Conservation (phyloP, 2,888 invertebrate genomes). For the Drosophila falleni region DNA sequence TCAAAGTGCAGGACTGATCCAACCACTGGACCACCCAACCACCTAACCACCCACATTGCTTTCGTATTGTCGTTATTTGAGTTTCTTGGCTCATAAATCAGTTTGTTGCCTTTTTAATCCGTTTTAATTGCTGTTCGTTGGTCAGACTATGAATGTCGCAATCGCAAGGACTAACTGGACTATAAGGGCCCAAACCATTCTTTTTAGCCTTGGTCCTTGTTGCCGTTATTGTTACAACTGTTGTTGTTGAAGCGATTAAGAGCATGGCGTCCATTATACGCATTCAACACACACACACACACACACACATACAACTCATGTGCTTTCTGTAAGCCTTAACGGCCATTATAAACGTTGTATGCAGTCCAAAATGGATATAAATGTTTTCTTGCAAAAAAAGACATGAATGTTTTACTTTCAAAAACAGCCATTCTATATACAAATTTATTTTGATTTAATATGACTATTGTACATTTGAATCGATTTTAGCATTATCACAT, state of each 20-base stretch:
- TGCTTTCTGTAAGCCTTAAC: constrained; percentile 59
- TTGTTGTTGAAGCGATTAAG: constrained; percentile 75
- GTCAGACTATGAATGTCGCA: constrained; percentile 79
- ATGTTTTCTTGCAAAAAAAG: constrained; percentile 40
- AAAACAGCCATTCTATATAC: neutral
- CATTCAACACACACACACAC: constrained; percentile 39
- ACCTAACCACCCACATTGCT: constrained; percentile 20
- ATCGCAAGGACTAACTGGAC: constrained; percentile 65
- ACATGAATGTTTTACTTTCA: constrained; percentile 13
- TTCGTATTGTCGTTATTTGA: constrained; percentile 82
- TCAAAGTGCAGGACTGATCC: neutral
- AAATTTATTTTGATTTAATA: neutral
- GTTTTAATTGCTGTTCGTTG: constrained; percentile 81
- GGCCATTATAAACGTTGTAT: constrained; percentile 75
- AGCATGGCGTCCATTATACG: constrained; percentile 61
- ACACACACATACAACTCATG: constrained; percentile 32
- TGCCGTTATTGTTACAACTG: constrained; percentile 47
- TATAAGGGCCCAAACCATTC: constrained; percentile 14
- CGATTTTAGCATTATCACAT: constrained; percentile 15
- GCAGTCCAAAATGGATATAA: constrained; percentile 59
- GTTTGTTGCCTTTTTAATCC: constrained; percentile 81
- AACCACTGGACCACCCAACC: neutral
- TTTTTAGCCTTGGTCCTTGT: constrained; percentile 23
- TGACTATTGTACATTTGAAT: neutral
- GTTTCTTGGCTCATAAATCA: constrained; percentile 83